Conservation (phyloP, 2,888 invertebrate genomes). For the Cartodere bifasciata region DNA sequence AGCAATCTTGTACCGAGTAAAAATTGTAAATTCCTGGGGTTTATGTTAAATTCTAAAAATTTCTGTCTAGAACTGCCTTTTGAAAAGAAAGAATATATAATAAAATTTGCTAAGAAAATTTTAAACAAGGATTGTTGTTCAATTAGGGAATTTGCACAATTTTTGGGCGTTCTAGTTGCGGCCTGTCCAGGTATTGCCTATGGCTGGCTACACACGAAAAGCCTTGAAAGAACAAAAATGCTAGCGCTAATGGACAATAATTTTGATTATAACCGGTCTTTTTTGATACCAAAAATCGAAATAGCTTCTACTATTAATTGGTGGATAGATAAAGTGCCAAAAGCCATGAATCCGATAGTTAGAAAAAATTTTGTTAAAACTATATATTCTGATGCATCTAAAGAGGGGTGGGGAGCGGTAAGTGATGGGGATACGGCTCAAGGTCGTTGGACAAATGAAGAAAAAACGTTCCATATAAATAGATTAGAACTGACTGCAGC, state of each 20-base stretch:
- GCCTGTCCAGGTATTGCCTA: constrained; percentile 13
- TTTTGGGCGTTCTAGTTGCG: constrained; percentile 12
- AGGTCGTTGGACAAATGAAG: constrained; percentile 16
- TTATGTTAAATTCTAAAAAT: constrained; percentile 11
- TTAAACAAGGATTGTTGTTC: constrained; percentile 7
- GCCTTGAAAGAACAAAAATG: constrained; percentile 11
- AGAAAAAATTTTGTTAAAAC: constrained; percentile 7
- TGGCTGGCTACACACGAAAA: constrained; percentile 12
- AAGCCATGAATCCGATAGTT: neutral
- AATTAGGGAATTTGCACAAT: constrained; percentile 9
- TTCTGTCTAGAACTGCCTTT: constrained; percentile 9
- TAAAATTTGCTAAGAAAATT: constrained; percentile 4
- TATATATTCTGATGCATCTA: constrained; percentile 13
- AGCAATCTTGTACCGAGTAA: constrained; percentile 11
- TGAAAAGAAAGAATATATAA: no score
- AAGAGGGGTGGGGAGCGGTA: constrained; percentile 17
- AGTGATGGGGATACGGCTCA: constrained; percentile 10
- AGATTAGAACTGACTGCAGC: no score
- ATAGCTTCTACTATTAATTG: neutral
- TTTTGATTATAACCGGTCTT: constrained; percentile 10
- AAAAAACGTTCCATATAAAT: constrained; percentile 14
- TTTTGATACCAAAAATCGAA: neutral
- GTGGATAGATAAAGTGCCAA: constrained; percentile 2
- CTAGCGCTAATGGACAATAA: constrained; percentile 9
- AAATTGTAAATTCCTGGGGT: constrained; percentile 14